These are phyloP conservation scores for Rhadinocentrus ornatus DNA, from an alignment of 2,797 vertebrate species.

Conservation along the genomic window DNA sequence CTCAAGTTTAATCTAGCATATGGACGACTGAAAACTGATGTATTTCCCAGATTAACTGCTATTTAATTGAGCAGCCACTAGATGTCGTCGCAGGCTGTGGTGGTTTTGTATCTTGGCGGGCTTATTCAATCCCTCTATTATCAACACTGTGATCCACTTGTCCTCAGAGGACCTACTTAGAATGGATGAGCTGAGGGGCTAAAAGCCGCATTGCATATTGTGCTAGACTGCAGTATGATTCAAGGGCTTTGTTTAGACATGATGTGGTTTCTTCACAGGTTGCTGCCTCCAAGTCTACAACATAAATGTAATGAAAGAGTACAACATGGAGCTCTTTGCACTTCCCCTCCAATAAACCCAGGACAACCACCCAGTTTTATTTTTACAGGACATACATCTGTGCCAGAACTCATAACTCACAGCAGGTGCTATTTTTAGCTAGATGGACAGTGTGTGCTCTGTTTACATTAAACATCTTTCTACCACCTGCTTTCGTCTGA, in stretches of 20 bases:
- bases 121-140: conserved; percentile 63
- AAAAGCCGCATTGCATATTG: conserved; percentile 71
- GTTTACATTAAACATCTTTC: conserved; percentile 23
- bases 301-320: conserved; percentile 25
- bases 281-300: conserved; percentile 35
- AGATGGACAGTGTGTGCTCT: neutral
- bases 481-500: conserved; percentile 35
- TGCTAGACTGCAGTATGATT: conserved; percentile 50
- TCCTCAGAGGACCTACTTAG: conserved; percentile 81
- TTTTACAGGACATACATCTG: conserved; percentile 31
- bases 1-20: neutral
- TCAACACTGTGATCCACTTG: conserved; percentile 72
- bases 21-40: neutral
- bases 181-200: conserved; percentile 70
- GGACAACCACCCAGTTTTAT: conserved; percentile 15
- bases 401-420: conserved; percentile 24
- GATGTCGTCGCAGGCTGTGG: conserved; percentile 71
- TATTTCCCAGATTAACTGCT: neutral
- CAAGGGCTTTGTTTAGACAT: conserved; percentile 41
- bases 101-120: neutral
- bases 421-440: conserved; percentile 22
- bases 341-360: conserved; percentile 48
- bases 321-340: conserved; percentile 36
- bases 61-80: conserved; percentile 61
- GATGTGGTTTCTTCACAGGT: conserved; percentile 49